Base-by-base conservation (phyloP, 2,113 vertebrate genomes). In the Alethe diademata region DNA sequence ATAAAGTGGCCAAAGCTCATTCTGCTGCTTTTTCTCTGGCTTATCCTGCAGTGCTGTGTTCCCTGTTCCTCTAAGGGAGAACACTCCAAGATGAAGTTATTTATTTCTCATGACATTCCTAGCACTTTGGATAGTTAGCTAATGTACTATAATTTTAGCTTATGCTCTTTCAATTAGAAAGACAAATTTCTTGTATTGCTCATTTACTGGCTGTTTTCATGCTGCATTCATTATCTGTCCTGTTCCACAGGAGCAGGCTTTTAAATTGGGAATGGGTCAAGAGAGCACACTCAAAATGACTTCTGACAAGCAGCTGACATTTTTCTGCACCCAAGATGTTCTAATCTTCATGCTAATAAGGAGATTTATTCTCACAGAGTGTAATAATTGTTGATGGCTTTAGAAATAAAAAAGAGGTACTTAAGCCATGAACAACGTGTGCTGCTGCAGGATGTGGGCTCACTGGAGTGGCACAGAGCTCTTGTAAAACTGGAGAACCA, bases 271-370 rank as follows among this genome's bases (percentile, higher is more conserved):
- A 82, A 36, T 35, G 80, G 96, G 94, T 96, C 95, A 96, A 90
- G 75, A 87, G 81, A 96, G 75, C 74, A 70, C 36, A 40, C 70
- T 83, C 22, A 1, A 58, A 97, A 96, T 79, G 62, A 70, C 89
- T 96, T 84, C 81, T 96, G 96, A 97, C 94, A 95, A 93, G 93
- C 85, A 90, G 75, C 86, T 97, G 92, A 91, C 86, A 88, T 88
- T 74, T 91, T 58, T 72, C 73, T 95, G 87, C 28, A 78, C 86
- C 90, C 88, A 61, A 70, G 67, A 85, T 86, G 73, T 92, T 95
- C 82, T 95, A 90, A 95, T 95, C 92, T 88, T 94, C 86, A 84
- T 95, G 84, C 78, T 94, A 97, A 95, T 92, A 82, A 91, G 88
- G 76, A 78, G 85, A 84, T 83, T 92, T 88, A 86, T 88, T 92